Percentiles rank a stretch among this genome's conserved stretches.
Evolutionary conservation across 2,113 vertebrate species (phyloP).

Genomic region (Stercorarius parasiticus): DNA sequence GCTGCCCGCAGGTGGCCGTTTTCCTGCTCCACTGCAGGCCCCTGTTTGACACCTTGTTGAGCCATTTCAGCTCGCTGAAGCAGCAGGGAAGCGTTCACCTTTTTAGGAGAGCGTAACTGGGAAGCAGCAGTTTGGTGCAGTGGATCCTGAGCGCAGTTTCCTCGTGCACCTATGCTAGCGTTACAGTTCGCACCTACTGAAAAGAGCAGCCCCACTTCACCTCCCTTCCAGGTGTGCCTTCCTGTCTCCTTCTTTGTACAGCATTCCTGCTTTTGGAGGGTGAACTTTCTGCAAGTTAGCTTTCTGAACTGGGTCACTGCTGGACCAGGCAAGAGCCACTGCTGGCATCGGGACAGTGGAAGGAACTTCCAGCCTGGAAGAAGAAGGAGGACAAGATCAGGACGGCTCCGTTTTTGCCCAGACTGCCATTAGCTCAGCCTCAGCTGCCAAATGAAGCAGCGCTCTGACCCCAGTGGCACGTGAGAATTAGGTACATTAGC

Average conservation of each 20-base stretch:
- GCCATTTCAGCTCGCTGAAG: neutral
- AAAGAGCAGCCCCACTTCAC: neutral
- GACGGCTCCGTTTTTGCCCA: neutral
- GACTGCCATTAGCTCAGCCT: neutral
- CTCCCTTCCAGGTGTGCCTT: slow-evolving; percentile 53
- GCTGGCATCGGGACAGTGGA: slow-evolving; percentile 15
- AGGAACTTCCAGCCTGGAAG: slow-evolving; percentile 57
- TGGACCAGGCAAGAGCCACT: slow-evolving; percentile 43
- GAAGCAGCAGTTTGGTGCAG: neutral
- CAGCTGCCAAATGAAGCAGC: neutral
- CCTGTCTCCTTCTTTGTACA: slow-evolving; percentile 46
- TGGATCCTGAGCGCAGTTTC: neutral
- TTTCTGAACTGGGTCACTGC: slow-evolving; percentile 40
- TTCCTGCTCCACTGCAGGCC: neutral
- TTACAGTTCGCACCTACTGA: neutral
- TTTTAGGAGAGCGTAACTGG: neutral
- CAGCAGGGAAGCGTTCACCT: neutral
- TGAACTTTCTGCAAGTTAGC: slow-evolving; percentile 38
- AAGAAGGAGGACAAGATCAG: slow-evolving; percentile 64
- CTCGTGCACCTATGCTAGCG: neutral
- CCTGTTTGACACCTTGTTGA: neutral
- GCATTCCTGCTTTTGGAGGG: slow-evolving; percentile 25
- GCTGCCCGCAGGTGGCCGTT: neutral
- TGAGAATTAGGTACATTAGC: neutral
- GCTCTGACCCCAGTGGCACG: neutral